Evolutionary conservation across 1,140 invertebrate species (phyloP).

Genomic region (Ectropis grisescens): DNA sequence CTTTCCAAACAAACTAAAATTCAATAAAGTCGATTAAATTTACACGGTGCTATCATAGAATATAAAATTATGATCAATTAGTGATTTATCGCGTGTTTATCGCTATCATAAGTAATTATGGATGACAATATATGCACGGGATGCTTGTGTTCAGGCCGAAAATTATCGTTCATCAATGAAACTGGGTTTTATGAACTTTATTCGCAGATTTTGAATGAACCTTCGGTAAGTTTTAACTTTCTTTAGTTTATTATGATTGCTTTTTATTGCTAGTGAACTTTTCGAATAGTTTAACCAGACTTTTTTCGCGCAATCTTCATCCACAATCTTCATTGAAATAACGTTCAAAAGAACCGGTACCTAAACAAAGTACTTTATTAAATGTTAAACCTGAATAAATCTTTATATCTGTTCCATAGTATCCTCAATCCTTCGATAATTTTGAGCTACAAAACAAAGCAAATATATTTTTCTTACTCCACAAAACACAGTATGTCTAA

Average conservation of each 20-base stretch:
- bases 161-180: slow-evolving; percentile 25
- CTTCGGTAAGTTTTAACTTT: slow-evolving; percentile 15
- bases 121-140: slow-evolving; percentile 35
- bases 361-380: neutral
- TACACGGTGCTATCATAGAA: too few relatives aligned
- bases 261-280: neutral
- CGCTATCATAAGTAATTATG: slow-evolving; percentile 19
- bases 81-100: too few relatives aligned
- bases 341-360: neutral
- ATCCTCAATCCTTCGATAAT: too few relatives aligned
- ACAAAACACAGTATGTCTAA: neutral
- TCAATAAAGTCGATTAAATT: too few relatives aligned
- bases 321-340: neutral
- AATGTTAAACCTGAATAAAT: too few relatives aligned
- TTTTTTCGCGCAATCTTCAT: too few relatives aligned
- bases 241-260: neutral
- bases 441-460: too few relatives aligned
- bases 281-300: too few relatives aligned
- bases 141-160: slow-evolving; percentile 33
- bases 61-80: too few relatives aligned
- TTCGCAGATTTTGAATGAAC: slow-evolving; percentile 39
- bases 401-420: too few relatives aligned
- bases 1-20: too few relatives aligned
- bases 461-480: too few relatives aligned
- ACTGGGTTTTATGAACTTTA: slow-evolving; percentile 29